These are phyloP conservation scores for Lucilia cuprina DNA, from an alignment of 1,140 invertebrate species.

Conservation along the genomic window DNA sequence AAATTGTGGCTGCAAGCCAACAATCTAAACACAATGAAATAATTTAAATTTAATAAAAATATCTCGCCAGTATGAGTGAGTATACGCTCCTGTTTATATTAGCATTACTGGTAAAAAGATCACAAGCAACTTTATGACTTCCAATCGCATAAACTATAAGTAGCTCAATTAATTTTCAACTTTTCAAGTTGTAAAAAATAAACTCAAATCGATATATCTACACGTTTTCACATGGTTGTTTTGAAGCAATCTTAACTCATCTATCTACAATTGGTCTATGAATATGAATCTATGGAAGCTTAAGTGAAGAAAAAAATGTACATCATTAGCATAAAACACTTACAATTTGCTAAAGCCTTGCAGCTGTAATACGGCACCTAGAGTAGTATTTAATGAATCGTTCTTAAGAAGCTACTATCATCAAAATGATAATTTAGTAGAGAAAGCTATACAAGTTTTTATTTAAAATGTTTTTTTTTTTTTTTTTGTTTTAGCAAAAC, in stretches of 20 bases:
- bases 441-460: not conserved
- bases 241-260: not conserved
- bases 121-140: constrained; percentile 7
- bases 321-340: constrained; percentile 34
- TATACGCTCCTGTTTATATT: not conserved
- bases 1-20: too few relatives aligned
- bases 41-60: too few relatives aligned
- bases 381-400: constrained; percentile 23
- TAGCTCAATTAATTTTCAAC: constrained; percentile 30
- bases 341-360: constrained; percentile 26
- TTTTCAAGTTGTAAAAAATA: not conserved
- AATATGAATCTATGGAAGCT: not conserved
- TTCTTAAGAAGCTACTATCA: constrained; percentile 10
- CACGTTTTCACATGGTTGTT: not conserved
- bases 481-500: not conserved
- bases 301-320: not conserved
- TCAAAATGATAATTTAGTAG: constrained; percentile 24
- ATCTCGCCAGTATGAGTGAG: too few relatives aligned
- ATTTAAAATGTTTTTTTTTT: not conserved
- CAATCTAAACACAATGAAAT: too few relatives aligned
- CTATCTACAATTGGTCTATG: not conserved
- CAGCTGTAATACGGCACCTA: constrained; percentile 19
- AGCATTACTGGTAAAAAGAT: not conserved
- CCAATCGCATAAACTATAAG: constrained; percentile 23
- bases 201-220: constrained; percentile 4